Percentiles rank a stretch among this genome's conserved stretches.
These are phyloP conservation scores for Andrena haemorrhoa DNA, from an alignment of 2,888 invertebrate genomes.

Conservation along the genomic window DNA sequence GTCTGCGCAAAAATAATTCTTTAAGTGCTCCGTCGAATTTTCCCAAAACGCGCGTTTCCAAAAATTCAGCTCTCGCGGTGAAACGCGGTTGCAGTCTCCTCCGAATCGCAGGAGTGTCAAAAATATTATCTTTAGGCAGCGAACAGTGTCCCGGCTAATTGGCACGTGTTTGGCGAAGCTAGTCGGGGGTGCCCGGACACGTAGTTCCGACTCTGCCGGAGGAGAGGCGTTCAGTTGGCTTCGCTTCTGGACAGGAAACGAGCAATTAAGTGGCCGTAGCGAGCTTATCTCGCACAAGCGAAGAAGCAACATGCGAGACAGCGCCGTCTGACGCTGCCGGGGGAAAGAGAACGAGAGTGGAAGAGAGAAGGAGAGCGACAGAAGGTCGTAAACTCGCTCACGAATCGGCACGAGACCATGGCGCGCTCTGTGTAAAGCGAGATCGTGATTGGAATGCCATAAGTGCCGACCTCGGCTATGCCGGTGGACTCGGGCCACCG, in stretches of 20 bases:
- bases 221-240: constrained; percentile 48
- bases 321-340: constrained; percentile 30
- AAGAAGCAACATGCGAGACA: constrained; percentile 52
- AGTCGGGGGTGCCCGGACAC: background rate
- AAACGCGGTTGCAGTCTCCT: background rate
- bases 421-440: constrained; percentile 53
- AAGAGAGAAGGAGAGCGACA: background rate
- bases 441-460: constrained; percentile 68
- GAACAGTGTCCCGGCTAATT: background rate
- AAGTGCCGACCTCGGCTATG: constrained; percentile 28
- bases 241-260: constrained; percentile 82
- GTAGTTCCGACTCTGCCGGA: constrained; percentile 31
- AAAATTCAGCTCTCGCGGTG: background rate
- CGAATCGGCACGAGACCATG: constrained; percentile 65
- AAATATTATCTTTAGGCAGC: background rate
- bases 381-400: constrained; percentile 57
- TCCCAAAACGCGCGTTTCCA: too few species aligned
- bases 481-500: constrained; percentile 21
- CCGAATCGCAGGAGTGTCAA: background rate
- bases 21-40: too few species aligned
- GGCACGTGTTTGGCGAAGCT: background rate
- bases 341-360: constrained; percentile 1
- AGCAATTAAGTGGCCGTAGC: constrained; percentile 81
- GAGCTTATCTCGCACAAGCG: constrained; percentile 77
- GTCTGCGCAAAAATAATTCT: too few species aligned